Conservation (phyloP, 2,797 vertebrate genomes). For the Halcyon chelicuti region DNA sequence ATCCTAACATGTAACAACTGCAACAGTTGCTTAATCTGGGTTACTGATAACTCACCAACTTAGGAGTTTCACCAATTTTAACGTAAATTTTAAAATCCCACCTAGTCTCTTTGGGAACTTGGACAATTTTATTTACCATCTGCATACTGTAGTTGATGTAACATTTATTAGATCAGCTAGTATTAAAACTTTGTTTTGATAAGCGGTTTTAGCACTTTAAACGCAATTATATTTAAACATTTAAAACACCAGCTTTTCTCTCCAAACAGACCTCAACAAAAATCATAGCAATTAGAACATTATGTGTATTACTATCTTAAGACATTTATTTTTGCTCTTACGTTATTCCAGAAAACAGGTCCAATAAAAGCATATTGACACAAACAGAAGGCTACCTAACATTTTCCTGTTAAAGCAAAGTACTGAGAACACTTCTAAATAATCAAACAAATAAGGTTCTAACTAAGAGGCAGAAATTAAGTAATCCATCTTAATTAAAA, state of each 20-base stretch:
- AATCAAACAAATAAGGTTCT: not conserved
- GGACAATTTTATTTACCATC: not conserved
- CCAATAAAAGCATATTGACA: not conserved
- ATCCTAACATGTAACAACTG: not conserved
- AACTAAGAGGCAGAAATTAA: not conserved
- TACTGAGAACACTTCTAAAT: not conserved
- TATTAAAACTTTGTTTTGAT: not conserved
- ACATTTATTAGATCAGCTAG: not conserved
- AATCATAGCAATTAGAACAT: not conserved
- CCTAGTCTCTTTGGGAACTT: not conserved
- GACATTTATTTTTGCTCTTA: not conserved
- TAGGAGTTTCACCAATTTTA: not conserved
- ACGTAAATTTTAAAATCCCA: not conserved
- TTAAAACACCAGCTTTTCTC: not conserved
- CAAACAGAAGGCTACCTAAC: not conserved
- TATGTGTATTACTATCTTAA: not conserved
- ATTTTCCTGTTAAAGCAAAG: not conserved
- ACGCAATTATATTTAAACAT: not conserved
- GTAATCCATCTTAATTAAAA: not conserved
- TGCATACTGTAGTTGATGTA: not conserved
- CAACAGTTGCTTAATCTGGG: not conserved
- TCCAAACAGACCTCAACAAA: not conserved
- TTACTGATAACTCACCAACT: not conserved
- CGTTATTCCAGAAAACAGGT: not conserved
- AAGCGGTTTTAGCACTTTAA: not conserved